Evolutionary conservation across 2,888 invertebrate species (phyloP).

Genomic region (Bombylius discolor): DNA sequence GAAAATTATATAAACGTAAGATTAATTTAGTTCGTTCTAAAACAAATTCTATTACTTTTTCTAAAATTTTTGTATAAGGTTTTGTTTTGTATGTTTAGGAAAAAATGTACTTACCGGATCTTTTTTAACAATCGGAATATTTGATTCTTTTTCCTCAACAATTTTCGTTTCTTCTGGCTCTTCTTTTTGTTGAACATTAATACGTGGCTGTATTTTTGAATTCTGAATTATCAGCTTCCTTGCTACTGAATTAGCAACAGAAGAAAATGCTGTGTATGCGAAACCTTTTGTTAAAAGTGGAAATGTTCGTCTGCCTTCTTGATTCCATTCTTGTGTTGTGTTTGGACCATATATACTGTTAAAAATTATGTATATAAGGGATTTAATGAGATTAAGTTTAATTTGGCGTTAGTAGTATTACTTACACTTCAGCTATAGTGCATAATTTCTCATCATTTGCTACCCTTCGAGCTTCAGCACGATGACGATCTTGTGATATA

Average conservation of each 20-base stretch:
- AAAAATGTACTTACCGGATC: conserved; percentile 32
- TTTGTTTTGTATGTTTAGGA: not conserved
- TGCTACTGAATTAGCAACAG: conserved; percentile 69
- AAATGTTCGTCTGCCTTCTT: conserved; percentile 72
- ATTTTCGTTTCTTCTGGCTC: not conserved
- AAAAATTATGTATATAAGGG: conserved; percentile 14
- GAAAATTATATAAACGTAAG: too few species aligned
- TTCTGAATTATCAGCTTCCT: conserved; percentile 51
- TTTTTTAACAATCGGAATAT: conserved; percentile 23
- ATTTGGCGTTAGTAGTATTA: conserved; percentile 13
- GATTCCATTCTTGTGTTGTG: conserved; percentile 65
- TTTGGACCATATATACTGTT: conserved; percentile 51
- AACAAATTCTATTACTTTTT: too few species aligned
- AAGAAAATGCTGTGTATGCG: conserved; percentile 72
- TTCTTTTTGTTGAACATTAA: conserved; percentile 29
- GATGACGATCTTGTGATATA: conserved; percentile 81
- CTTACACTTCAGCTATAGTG: conserved; percentile 82
- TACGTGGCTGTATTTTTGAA: conserved; percentile 41
- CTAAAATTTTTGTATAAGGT: too few species aligned
- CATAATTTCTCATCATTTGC: conserved; percentile 82
- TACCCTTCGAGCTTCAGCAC: conserved; percentile 81
- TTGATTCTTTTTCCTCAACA: not conserved
- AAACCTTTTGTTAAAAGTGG: conserved; percentile 73
- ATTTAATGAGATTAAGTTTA: not conserved
- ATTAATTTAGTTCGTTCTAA: too few species aligned